Percentiles rank a stretch among this genome's conserved stretches.
These are phyloP conservation scores for Pyrocephalus nanus DNA, from an alignment of 2,797 vertebrate genomes.

Conservation along the genomic window DNA sequence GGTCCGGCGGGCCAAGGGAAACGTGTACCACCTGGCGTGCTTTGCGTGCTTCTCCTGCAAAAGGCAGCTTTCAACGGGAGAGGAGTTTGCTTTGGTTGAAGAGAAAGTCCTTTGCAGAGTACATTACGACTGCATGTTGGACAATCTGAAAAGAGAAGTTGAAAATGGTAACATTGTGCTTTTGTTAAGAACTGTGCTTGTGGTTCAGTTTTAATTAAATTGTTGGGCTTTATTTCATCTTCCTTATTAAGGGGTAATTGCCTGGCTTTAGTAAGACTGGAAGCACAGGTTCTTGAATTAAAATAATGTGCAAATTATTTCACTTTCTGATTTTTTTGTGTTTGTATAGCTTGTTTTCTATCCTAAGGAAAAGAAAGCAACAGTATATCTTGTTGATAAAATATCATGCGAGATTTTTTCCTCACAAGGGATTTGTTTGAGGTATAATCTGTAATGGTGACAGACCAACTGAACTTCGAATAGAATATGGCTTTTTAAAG, in stretches of 20 bases:
- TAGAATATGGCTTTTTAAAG: not conserved
- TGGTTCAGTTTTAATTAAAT: not conserved
- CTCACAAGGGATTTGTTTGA: not conserved
- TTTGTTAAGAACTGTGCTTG: not conserved
- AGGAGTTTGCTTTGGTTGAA: conserved; percentile 95
- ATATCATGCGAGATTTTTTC: not conserved
- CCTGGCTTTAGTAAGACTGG: not conserved
- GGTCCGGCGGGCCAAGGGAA: conserved; percentile 93
- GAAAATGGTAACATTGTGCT: conserved; percentile 85
- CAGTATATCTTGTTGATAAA: not conserved
- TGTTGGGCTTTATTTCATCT: not conserved
- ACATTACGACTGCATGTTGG: conserved; percentile 95
- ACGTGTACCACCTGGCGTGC: conserved; percentile 94
- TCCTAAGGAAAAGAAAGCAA: not conserved
- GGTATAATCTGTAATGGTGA: too few relatives aligned
- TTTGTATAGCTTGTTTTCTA: not conserved
- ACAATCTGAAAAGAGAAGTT: conserved; percentile 92
- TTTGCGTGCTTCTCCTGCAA: conserved; percentile 98
- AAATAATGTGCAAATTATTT: not conserved
- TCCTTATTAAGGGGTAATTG: not conserved
- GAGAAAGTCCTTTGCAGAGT: conserved; percentile 92
- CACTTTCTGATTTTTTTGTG: not conserved
- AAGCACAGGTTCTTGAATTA: not conserved
- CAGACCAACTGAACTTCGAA: not conserved
- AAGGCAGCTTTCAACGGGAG: conserved; percentile 93